Evolutionary conservation across 2,797 vertebrate species (phyloP).

Genomic region (Notolepis coatsorum): DNA sequence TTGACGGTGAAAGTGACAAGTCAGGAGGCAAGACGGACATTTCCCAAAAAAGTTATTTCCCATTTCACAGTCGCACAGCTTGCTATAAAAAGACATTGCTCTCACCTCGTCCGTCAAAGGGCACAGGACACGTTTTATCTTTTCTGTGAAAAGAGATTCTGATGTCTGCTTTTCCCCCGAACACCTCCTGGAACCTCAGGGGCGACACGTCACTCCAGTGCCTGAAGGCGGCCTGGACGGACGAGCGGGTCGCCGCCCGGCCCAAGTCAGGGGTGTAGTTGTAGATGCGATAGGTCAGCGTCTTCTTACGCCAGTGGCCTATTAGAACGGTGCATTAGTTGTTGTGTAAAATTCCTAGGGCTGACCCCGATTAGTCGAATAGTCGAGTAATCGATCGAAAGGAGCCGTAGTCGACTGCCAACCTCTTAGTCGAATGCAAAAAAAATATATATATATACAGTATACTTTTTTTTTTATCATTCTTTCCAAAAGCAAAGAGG

Average conservation of each 20-base stretch:
- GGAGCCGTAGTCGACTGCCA: too few relatives aligned
- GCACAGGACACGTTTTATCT: conserved; percentile 75
- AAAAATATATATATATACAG: too few relatives aligned
- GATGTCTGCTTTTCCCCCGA: conserved; percentile 82
- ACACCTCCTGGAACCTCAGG: conserved; percentile 82
- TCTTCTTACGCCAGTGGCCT: conserved; percentile 87
- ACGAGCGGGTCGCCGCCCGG: conserved; percentile 64
- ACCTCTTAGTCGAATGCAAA: too few relatives aligned
- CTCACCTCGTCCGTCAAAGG: conserved; percentile 87
- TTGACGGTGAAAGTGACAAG: too few relatives aligned
- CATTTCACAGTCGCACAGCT: too few relatives aligned
- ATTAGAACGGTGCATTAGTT: conserved; percentile 1
- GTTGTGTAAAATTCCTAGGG: neutral
- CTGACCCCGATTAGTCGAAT: too few relatives aligned
- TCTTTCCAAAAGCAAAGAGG: too few relatives aligned
- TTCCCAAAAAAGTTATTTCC: too few relatives aligned
- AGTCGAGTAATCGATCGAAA: too few relatives aligned
- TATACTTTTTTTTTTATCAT: too few relatives aligned
- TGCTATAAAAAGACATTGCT: too few relatives aligned
- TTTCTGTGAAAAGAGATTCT: conserved; percentile 85
- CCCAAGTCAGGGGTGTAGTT: conserved; percentile 81
- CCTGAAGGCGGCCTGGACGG: conserved; percentile 81
- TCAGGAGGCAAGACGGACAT: too few relatives aligned
- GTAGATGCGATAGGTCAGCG: conserved; percentile 84
- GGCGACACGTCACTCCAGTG: conserved; percentile 86